Evolutionary conservation across 2,113 vertebrate species (phyloP).

Genomic region (Odocoileus virginianus): DNA sequence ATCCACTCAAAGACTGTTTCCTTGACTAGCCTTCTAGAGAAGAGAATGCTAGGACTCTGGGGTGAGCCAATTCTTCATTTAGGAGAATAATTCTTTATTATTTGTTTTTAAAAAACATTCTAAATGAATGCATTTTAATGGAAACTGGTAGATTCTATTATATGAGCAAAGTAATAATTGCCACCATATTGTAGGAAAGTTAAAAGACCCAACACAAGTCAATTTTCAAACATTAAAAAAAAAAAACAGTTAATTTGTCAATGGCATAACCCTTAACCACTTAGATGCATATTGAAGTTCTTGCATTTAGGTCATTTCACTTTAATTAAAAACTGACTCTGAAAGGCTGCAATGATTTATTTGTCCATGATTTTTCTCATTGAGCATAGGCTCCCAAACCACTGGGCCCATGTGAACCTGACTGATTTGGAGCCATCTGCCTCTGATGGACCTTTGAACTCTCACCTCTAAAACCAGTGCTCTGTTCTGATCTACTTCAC

Average conservation of each 20-base stretch:
- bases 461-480: neutral
- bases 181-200: neutral
- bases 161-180: neutral
- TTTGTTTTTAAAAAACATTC: neutral
- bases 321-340: neutral
- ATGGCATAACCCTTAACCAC: neutral
- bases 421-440: neutral
- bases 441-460: rapidly evolving
- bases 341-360: neutral
- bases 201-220: neutral
- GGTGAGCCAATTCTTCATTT: neutral
- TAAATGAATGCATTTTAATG: neutral
- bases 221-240: neutral
- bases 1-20: neutral
- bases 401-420: no score
- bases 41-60: neutral
- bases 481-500: no score
- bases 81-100: neutral
- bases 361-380: neutral
- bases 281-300: neutral
- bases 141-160: neutral
- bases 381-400: neutral
- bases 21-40: neutral
- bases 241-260: neutral
- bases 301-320: neutral